Conservation (phyloP, 2,888 invertebrate genomes). For the Lumbricus terrestris region DNA sequence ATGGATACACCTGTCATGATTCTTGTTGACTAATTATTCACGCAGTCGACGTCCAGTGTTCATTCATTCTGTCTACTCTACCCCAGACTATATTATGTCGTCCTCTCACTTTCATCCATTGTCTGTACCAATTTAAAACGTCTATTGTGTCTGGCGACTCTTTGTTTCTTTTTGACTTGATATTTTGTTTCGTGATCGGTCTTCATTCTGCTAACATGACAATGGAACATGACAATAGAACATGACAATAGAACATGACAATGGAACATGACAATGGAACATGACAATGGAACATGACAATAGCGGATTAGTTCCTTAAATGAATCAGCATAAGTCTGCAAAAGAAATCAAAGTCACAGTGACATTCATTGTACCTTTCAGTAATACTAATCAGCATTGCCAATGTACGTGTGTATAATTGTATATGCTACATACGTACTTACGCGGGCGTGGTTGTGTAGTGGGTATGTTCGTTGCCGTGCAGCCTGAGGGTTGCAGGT, state of each 20-base stretch:
- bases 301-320: background rate
- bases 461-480: no score
- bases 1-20: background rate
- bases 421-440: no score
- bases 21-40: background rate
- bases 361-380: background rate
- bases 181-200: background rate
- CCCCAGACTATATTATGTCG: no score
- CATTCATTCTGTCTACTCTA: background rate
- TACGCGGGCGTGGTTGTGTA: no score
- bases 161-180: background rate
- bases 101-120: background rate
- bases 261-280: no score
- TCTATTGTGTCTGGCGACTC: background rate
- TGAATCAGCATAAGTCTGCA: background rate
- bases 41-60: background rate
- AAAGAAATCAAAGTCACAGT: background rate
- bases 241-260: no score
- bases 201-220: background rate
- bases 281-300: no score
- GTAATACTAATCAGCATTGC: background rate
- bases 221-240: no score
- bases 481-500: no score
- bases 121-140: background rate
- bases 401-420: background rate